phyloP scores from a whole-genome alignment of 2,797 vertebrate genomes.

The Aythya fuligula region DNA sequence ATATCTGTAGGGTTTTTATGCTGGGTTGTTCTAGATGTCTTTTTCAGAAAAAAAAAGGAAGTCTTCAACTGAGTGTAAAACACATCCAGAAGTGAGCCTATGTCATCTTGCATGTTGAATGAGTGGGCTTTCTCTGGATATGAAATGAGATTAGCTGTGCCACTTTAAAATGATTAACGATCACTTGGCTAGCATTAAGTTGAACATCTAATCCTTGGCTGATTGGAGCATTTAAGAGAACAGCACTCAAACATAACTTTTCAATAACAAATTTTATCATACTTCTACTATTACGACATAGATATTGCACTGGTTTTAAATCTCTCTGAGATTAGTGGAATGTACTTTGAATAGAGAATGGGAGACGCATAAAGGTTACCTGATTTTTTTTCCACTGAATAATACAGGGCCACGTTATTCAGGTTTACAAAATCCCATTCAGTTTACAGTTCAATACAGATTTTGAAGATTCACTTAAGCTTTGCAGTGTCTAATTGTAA shows the following conservation, averaged over 20 bases:
- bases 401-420: neutral
- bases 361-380: neutral
- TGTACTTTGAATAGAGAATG: neutral
- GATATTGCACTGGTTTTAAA: neutral
- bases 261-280: neutral
- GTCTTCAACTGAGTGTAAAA: neutral
- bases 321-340: conserved; percentile 1
- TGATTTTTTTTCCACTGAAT: neutral
- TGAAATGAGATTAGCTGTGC: conserved; percentile 15
- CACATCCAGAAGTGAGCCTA: neutral
- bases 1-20: neutral
- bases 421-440: neutral
- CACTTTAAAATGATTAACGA: conserved; percentile 41
- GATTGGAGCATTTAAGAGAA: conserved; percentile 32
- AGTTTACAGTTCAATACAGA: neutral
- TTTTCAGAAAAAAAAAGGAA: neutral
- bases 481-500: neutral
- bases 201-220: conserved; percentile 23
- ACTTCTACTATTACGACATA: neutral
- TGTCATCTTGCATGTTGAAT: fast-evolving
- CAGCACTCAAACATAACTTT: neutral
- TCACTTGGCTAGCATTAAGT: neutral
- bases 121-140: neutral
- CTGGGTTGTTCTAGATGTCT: neutral
- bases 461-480: neutral